phyloP scores from a whole-genome alignment of 53 echinoderm and acorn worm genomes.

The Antedon mediterranea region DNA sequence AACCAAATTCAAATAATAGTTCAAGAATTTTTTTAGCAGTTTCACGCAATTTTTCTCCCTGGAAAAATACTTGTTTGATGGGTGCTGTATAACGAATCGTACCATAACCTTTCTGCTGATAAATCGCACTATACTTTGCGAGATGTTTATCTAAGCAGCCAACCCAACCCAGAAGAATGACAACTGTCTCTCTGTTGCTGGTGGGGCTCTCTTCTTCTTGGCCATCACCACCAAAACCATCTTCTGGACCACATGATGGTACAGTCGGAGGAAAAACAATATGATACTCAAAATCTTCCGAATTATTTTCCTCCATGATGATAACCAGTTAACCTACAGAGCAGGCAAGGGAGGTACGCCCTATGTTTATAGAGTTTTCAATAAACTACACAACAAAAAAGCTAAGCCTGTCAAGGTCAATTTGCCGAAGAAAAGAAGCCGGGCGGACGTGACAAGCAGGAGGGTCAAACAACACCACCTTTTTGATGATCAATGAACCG shows the following conservation, averaged over 20 bases:
- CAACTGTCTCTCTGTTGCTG: conserved; percentile 52
- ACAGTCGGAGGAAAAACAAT: conserved; percentile 85
- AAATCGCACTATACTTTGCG: conserved; percentile 69
- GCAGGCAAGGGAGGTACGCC: too few species aligned
- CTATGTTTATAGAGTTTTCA: too few species aligned
- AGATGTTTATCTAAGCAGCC: conserved; percentile 76
- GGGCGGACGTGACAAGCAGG: too few species aligned
- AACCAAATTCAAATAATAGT: conserved; percentile 59
- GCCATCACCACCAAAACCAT: neutral
- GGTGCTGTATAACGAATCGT: conserved; percentile 75
- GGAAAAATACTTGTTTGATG: conserved; percentile 17
- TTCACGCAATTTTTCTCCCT: conserved; percentile 16
- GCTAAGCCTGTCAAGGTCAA: too few species aligned
- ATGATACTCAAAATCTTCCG: conserved; percentile 69
- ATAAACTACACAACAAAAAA: too few species aligned
- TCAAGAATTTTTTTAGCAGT: conserved; percentile 57
- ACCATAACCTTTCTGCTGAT: conserved; percentile 60
- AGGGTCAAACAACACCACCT: too few species aligned
- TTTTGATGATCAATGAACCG: too few species aligned
- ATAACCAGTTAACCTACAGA: neutral
- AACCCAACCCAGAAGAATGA: conserved; percentile 72
- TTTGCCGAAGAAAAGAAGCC: too few species aligned
- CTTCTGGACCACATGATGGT: conserved; percentile 16
- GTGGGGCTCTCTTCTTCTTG: neutral
- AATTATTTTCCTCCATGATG: conserved; percentile 13